phyloP scores from a whole-genome alignment of 2,888 invertebrate genomes.

The Hirtodrosophila alboralis region DNA sequence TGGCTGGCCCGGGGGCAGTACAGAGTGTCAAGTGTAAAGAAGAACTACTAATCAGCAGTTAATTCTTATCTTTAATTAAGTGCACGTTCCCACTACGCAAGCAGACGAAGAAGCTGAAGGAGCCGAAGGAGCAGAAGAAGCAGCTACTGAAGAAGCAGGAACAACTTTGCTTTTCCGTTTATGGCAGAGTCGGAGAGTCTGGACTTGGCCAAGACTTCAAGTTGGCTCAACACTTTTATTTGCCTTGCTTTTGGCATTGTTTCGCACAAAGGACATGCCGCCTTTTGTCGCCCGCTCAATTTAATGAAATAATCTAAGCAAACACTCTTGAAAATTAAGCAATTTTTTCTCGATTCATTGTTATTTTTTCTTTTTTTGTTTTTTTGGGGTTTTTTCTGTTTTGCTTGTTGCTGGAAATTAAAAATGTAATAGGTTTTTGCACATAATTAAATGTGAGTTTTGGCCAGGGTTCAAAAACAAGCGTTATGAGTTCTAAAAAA shows the following conservation, averaged over 20 bases:
- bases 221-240: constrained; percentile 74
- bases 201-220: constrained; percentile 15
- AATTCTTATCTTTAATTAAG: constrained; percentile 84
- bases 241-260: constrained; percentile 67
- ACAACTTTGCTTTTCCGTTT: constrained; percentile 44
- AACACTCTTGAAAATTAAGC: constrained; percentile 78
- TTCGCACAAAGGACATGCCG: constrained; percentile 62
- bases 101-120: constrained; percentile 30
- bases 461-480: no score
- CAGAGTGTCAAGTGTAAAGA: constrained; percentile 79
- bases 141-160: not conserved
- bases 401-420: constrained; percentile 50
- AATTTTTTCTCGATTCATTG: constrained; percentile 48
- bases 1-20: constrained; percentile 29
- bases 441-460: constrained; percentile 72
- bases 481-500: no score
- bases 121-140: constrained; percentile 2
- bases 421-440: constrained; percentile 70
- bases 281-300: constrained; percentile 70
- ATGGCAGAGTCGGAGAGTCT: constrained; percentile 59
- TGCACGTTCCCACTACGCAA: constrained; percentile 80
- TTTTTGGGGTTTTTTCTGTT: constrained; percentile 19
- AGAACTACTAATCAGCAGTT: constrained; percentile 83
- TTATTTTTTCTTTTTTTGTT: not conserved
- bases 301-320: constrained; percentile 81